These are phyloP conservation scores for Sebastes aleutianus DNA, from an alignment of 2,797 vertebrate genomes.

Conservation along the genomic window DNA sequence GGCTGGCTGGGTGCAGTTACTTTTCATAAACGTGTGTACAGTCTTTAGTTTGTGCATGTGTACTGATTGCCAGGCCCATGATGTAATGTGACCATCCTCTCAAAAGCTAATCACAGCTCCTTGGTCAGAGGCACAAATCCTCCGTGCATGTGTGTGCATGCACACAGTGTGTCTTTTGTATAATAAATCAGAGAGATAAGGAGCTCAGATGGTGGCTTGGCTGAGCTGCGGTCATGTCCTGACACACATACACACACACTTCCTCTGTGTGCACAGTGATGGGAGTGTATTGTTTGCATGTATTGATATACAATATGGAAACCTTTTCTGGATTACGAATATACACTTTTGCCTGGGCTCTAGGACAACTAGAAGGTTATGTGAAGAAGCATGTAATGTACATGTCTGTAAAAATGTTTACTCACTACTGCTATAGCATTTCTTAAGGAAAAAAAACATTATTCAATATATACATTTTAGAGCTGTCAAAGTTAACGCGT, in stretches of 20 bases:
- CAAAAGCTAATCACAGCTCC: constrained; percentile 1
- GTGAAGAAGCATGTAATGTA: not conserved
- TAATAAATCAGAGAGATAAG: constrained; percentile 28
- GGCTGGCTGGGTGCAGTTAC: too few species aligned
- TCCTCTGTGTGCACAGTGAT: not conserved
- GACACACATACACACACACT: not conserved
- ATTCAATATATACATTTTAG: too few species aligned
- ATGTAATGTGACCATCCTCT: not conserved
- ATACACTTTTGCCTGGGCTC: not conserved
- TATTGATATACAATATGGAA: too few species aligned
- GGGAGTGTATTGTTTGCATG: not conserved
- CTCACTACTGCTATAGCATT: too few species aligned
- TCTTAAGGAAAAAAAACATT: too few species aligned
- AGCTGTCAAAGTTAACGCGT: too few species aligned
- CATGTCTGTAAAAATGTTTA: too few species aligned
- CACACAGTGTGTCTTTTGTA: not conserved
- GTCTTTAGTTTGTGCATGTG: not conserved
- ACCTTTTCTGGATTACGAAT: not conserved
- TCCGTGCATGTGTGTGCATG: not conserved
- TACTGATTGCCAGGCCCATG: not conserved
- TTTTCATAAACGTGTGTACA: too few species aligned
- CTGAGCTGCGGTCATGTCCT: constrained; percentile 19
- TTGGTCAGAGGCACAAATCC: not conserved
- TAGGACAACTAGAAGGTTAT: not conserved
- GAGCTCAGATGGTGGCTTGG: constrained; percentile 43